phyloP scores from a whole-genome alignment of 2,113 vertebrate species.

The Bombycilla garrulus region DNA sequence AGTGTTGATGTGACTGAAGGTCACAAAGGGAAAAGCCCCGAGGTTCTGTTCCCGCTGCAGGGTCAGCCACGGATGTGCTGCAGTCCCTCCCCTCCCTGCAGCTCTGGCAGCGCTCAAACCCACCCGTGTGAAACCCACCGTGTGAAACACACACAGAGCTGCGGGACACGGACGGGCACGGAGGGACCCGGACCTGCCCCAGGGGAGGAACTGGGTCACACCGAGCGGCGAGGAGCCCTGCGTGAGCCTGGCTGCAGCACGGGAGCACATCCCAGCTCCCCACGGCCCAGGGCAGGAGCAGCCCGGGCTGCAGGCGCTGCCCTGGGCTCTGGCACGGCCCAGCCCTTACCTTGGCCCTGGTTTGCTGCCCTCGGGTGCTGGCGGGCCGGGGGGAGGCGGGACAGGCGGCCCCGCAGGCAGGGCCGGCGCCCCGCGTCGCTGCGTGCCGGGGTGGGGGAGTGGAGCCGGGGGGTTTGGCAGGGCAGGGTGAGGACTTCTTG shows the following conservation, averaged over 20 bases:
- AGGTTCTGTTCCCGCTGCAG: neutral
- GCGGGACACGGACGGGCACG: neutral
- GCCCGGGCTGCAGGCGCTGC: neutral
- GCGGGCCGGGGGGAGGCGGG: slow-evolving; percentile 74
- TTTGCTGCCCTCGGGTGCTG: slow-evolving; percentile 64
- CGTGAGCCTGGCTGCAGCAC: neutral
- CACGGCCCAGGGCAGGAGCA: neutral
- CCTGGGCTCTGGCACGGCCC: neutral
- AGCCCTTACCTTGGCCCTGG: slow-evolving; percentile 81
- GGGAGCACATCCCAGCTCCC: neutral
- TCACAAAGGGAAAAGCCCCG: neutral
- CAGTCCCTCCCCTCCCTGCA: neutral
- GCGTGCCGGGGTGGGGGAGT: slow-evolving; percentile 75
- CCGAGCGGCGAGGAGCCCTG: neutral
- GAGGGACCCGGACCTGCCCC: neutral
- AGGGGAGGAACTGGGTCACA: neutral
- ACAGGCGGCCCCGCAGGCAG: slow-evolving; percentile 13
- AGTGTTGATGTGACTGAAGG: neutral
- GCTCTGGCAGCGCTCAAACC: neutral
- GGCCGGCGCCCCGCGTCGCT: slow-evolving; percentile 70
- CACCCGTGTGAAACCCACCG: neutral
- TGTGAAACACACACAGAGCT: neutral
- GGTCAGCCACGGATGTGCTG: fast-evolving
- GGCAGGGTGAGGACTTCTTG: slow-evolving; percentile 83
- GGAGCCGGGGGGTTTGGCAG: slow-evolving; percentile 73